Evolutionary conservation across 2,888 invertebrate genomes (phyloP).

Genomic region (Beris chalybata): DNA sequence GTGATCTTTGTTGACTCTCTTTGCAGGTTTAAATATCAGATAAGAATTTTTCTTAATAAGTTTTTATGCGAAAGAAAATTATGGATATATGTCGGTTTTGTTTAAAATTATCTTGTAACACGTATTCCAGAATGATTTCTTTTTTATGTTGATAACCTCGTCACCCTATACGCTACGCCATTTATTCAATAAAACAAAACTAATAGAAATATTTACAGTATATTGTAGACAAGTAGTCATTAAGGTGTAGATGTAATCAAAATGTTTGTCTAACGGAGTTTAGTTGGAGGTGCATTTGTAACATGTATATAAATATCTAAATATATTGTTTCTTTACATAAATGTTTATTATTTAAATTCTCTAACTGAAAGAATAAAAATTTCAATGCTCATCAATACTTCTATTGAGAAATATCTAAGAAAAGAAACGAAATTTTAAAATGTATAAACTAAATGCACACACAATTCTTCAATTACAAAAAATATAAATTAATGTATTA

Average conservation of each 20-base stretch:
- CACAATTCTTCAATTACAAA: conserved; percentile 30
- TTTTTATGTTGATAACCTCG: conserved; percentile 23
- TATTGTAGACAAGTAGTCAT: conserved; percentile 1
- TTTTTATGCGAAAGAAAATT: no score
- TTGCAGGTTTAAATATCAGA: no score
- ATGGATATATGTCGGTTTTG: no score
- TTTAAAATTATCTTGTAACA: no score
- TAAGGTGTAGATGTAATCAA: conserved; percentile 13
- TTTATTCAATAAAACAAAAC: conserved; percentile 23
- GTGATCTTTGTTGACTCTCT: no score
- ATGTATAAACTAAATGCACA: conserved; percentile 23
- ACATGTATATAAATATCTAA: background rate
- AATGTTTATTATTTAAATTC: conserved; percentile 26
- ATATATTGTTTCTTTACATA: conserved; percentile 22
- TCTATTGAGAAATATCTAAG: conserved; percentile 1
- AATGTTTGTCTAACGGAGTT: conserved; percentile 25
- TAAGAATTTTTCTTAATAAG: no score
- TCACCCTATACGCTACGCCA: conserved; percentile 34
- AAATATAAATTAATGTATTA: conserved; percentile 24
- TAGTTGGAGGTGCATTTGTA: conserved; percentile 34
- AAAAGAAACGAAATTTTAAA: no score
- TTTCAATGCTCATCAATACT: conserved; percentile 36
- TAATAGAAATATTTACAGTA: conserved; percentile 13
- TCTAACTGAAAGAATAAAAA: conserved; percentile 24
- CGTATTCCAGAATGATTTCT: no score